These are phyloP conservation scores for Pelvicachromis taeniatus DNA, from an alignment of 2,113 vertebrate genomes.

Conservation along the genomic window DNA sequence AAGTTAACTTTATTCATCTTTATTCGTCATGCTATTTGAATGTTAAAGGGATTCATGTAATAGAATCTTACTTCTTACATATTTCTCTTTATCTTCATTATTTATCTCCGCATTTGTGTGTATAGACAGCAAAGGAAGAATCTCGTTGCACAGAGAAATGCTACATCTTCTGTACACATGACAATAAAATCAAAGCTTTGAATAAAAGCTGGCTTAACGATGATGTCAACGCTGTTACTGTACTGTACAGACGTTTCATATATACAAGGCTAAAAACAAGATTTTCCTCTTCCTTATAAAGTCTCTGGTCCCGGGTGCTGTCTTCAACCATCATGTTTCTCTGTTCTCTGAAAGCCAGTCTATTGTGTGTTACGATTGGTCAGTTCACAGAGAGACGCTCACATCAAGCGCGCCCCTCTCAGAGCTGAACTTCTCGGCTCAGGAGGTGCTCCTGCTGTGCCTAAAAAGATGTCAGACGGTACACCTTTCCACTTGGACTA, in stretches of 20 bases:
- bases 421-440: neutral
- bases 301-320: neutral
- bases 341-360: neutral
- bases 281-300: neutral
- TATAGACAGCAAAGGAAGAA: no score
- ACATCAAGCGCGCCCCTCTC: neutral
- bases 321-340: neutral
- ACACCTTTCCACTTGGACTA: neutral
- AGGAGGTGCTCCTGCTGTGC: slow-evolving; percentile 35
- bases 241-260: neutral
- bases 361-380: neutral
- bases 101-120: no score
- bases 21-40: neutral
- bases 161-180: no score
- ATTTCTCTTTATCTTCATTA: no score
- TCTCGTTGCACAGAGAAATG: no score
- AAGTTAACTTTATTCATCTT: neutral
- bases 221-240: neutral
- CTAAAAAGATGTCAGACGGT: slow-evolving; percentile 16
- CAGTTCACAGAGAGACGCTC: neutral
- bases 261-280: neutral
- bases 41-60: no score
- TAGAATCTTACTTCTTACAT: no score
- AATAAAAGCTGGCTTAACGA: neutral
- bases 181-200: no score